Conservation (phyloP, 2,888 invertebrate genomes). For the Spisula subtruncata region DNA sequence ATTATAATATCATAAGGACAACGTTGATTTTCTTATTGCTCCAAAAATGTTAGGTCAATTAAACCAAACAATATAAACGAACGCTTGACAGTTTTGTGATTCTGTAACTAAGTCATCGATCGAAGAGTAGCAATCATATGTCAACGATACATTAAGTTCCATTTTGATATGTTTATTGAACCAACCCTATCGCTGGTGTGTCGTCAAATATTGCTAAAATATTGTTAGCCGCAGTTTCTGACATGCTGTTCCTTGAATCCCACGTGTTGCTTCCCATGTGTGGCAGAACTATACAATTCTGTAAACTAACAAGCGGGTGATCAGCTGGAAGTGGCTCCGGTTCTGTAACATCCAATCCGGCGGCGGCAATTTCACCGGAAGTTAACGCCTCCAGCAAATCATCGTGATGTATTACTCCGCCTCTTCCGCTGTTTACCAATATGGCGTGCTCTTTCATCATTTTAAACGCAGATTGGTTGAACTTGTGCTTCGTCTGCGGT, state of each 20-base stretch:
- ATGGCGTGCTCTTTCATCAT: conserved; percentile 96
- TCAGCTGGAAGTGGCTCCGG: conserved; percentile 96
- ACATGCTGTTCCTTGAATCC: conserved; percentile 93
- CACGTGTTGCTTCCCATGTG: conserved; percentile 96
- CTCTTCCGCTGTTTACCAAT: conserved; percentile 95
- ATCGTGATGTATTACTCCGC: conserved; percentile 91
- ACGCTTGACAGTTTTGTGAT: no score
- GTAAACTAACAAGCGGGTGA: conserved; percentile 92
- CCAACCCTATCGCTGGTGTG: conserved; percentile 88
- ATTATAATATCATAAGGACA: no score
- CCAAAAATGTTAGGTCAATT: no score
- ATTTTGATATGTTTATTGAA: conserved; percentile 37
- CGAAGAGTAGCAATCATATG: not conserved
- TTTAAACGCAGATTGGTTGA: conserved; percentile 92
- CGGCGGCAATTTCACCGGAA: conserved; percentile 92
- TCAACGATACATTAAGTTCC: not conserved
- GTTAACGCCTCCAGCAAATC: conserved; percentile 93
- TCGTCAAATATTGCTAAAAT: conserved; percentile 92
- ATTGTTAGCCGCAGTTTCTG: conserved; percentile 93
- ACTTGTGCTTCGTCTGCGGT: conserved; percentile 93
- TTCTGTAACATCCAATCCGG: conserved; percentile 96
- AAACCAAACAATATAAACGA: no score
- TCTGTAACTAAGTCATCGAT: not conserved
- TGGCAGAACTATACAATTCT: conserved; percentile 95
- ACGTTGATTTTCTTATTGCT: no score